Percentiles rank a stretch among this genome's conserved stretches.
These are phyloP conservation scores for Propithecus perrieri DNA, from an alignment of 2,797 vertebrate species.

Conservation along the genomic window DNA sequence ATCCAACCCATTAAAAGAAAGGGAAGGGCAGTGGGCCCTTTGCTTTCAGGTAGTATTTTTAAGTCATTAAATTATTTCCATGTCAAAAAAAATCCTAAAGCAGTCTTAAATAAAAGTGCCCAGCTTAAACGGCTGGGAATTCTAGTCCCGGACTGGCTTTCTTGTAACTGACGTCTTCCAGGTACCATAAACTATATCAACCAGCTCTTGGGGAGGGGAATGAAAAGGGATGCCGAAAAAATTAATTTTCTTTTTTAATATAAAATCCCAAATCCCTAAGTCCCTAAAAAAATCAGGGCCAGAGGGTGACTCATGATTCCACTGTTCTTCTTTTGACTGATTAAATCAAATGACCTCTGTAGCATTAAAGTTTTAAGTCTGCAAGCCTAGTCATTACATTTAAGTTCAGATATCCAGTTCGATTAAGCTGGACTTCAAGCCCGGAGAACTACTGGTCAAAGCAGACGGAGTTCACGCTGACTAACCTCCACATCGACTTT, in stretches of 20 bases:
- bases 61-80: constrained; percentile 5
- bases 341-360: constrained; percentile 78
- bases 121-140: background rate
- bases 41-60: constrained; percentile 18
- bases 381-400: constrained; percentile 83
- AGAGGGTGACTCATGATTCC: background rate
- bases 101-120: background rate
- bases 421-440: constrained; percentile 45
- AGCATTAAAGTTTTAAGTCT: constrained; percentile 78
- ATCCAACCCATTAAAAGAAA: background rate
- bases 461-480: background rate
- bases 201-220: background rate
- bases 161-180: background rate
- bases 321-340: constrained; percentile 73
- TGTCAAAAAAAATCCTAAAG: background rate
- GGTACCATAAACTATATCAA: background rate
- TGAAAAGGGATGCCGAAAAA: background rate
- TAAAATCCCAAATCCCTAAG: background rate
- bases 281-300: background rate
- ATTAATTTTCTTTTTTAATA: background rate
- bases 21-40: background rate
- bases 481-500: background rate
- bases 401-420: constrained; percentile 80
- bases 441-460: constrained; percentile 1
- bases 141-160: background rate